Base-by-base conservation (phyloP, 2,888 invertebrate genomes). In the Idaea dimidiata region DNA sequence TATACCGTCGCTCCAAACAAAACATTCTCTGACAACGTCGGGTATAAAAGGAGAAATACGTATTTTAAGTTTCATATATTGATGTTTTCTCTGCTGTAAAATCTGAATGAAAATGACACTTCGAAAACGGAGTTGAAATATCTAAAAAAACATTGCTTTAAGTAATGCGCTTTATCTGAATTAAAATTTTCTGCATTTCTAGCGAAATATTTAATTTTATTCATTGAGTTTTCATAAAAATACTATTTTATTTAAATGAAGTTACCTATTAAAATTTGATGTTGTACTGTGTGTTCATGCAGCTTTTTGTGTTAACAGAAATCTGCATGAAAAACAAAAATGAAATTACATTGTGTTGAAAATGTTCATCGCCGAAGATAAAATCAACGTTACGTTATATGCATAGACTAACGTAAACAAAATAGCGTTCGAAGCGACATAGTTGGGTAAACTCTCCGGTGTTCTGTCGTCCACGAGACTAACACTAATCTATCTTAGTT, bases 401-500 rank as follows among this genome's bases (percentile, higher is more conserved):
- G 17, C 58, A 58, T 55, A 61, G 60, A 59, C 43, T 68, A 63
- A 69, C 69, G 69, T 69, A 73, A 71, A 72, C 72, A 69, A 75
- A 77, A 79, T 67, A 77, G 72, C 79, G 76, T 78, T 76, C 74
- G 74, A 76, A 70, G 66, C 69, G 66, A 73, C 78, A 74, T 74
- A 74, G 78, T 72, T 77, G 74, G 70, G 75, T 74, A 77, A 80
- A 73, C 78, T 75, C 72, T 72, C 71, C 77, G 67, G 74, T 78
- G 80, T 82, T 77, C 76, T 80, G 80, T 79, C 77, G 76, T 77
- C 76, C 78, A 73, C 73, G 73, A 74, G 73, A 77, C 77, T 77
- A 74, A 77, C 73, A 78, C 81, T 88, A 86, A 88, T 88, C 87
- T 83, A 86, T 88, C 88, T 89, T 87, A 85, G 83, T 87, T 88